phyloP scores from a whole-genome alignment of 2,888 invertebrate species.

The Eupsilia transversa region DNA sequence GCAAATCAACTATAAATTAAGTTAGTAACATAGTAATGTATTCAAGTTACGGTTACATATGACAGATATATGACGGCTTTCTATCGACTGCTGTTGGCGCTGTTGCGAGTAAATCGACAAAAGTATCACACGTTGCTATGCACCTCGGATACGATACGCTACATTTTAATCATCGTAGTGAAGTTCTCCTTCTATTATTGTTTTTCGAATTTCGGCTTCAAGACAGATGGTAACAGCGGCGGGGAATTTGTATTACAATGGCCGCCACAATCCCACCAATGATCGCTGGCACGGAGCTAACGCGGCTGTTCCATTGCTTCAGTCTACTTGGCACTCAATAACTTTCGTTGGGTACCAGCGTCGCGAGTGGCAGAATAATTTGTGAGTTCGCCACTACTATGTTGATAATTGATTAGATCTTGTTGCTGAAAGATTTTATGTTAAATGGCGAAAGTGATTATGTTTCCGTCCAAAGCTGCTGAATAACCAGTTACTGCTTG shows the following conservation, averaged over 20 bases:
- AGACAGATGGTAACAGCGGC: constrained; percentile 86
- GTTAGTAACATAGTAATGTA: constrained; percentile 57
- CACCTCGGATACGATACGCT: constrained; percentile 46
- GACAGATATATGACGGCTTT: constrained; percentile 54
- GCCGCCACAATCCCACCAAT: constrained; percentile 79
- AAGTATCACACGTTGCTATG: constrained; percentile 65
- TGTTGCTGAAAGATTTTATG: constrained; percentile 41
- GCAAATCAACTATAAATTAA: constrained; percentile 70
- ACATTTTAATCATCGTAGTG: constrained; percentile 70
- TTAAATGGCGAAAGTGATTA: constrained; percentile 34
- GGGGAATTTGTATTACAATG: constrained; percentile 86
- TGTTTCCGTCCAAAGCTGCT: constrained; percentile 41
- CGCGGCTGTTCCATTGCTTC: constrained; percentile 86
- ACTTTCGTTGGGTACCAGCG: constrained; percentile 77
- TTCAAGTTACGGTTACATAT: constrained; percentile 48
- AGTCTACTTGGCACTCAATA: constrained; percentile 88
- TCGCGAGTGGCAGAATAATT: constrained; percentile 82
- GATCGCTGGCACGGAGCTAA: constrained; percentile 84
- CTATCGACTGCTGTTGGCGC: constrained; percentile 30
- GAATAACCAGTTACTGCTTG: constrained; percentile 27
- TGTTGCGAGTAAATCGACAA: constrained; percentile 38
- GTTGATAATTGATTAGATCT: constrained; percentile 66
- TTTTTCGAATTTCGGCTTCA: constrained; percentile 80
- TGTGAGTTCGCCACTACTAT: constrained; percentile 74
- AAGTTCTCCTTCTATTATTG: constrained; percentile 74